phyloP scores from a whole-genome alignment of 2,888 invertebrate genomes.

The Xestia c-nigrum region DNA sequence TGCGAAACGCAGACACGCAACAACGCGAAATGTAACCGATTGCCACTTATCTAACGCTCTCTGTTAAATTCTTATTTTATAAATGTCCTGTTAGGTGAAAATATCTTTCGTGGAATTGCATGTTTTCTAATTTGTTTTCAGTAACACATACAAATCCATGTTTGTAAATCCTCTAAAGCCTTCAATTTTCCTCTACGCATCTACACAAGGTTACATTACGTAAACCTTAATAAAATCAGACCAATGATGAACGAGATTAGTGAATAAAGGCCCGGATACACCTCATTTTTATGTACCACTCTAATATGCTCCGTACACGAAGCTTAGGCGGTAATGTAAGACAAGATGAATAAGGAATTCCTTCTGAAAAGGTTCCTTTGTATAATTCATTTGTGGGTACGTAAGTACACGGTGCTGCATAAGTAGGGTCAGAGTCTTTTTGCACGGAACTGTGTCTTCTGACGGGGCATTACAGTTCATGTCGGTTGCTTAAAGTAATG shows the following conservation, averaged over 20 bases:
- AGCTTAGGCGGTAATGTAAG: constrained; percentile 72
- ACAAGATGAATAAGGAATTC: constrained; percentile 74
- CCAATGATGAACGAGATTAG: constrained; percentile 42
- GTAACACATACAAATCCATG: constrained; percentile 1
- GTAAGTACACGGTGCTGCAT: constrained; percentile 66
- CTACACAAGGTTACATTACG: constrained; percentile 6
- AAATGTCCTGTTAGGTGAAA: neutral
- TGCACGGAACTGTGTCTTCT: constrained; percentile 51
- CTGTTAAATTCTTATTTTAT: neutral
- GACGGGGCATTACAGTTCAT: constrained; percentile 48
- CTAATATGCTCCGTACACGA: constrained; percentile 67
- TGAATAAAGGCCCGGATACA: constrained; percentile 35
- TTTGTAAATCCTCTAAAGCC: constrained; percentile 14
- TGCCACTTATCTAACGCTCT: too few relatives aligned
- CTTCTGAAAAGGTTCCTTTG: constrained; percentile 69
- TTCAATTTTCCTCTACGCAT: constrained; percentile 1
- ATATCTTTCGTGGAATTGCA: neutral
- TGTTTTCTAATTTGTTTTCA: neutral
- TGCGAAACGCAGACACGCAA: too few relatives aligned
- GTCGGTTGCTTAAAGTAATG: constrained; percentile 39
- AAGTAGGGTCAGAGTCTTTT: constrained; percentile 69
- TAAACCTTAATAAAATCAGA: constrained; percentile 26
- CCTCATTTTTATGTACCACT: constrained; percentile 40
- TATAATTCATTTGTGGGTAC: constrained; percentile 75
- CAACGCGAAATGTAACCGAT: too few relatives aligned